Evolutionary conservation across 2,888 invertebrate species (phyloP), one percentile per base, ranked within the genome.

Genomic region (Scotopteryx bipunctaria): DNA sequence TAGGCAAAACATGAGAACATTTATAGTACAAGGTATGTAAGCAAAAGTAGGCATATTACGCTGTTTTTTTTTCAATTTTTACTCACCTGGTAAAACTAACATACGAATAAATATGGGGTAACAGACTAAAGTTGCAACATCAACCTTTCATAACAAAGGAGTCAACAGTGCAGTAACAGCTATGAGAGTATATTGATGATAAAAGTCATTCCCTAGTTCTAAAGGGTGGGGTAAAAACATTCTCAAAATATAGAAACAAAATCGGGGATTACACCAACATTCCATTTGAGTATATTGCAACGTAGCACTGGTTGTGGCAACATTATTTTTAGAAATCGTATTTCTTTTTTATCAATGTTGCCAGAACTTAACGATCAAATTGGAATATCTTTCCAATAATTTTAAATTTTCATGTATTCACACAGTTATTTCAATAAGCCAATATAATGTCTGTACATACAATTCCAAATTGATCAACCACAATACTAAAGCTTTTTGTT

Each of bases 191-290:
- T 81, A 84, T 80, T 81, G 81, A 58, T 73, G 69, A 71, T 74
- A 75, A 75, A 78, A 74, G 73, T 72, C 89, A 89, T 89, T 90
- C 88, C 88, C 86, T 86, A 86, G 55, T 72, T 83, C 91, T 84
- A 87, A 73, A 61, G 79, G 70, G 60, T 60, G 70, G 88, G 86
- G 74, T 57, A 41, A 66, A 92, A 92, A 93, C 94, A 94, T 94
- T 94, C 94, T 74, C 70, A 84, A 74, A 81, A 75, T 35, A 54
- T 49, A 27, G 36, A 72, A 73, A 75, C 64, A 75, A 78, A 80
- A 73, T 66, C 64, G 66, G 69, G 71, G 65, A 73, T 80, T 92
- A 93, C 93, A 93, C 93, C 93, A 93, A 93, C 93, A 93, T 93
- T 93, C 93, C 93, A 93, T 93, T 92, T 92, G 92, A 86, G 74